Evolutionary conservation across 2,797 vertebrate species (phyloP).

Genomic region (Aphelocoma californica): DNA sequence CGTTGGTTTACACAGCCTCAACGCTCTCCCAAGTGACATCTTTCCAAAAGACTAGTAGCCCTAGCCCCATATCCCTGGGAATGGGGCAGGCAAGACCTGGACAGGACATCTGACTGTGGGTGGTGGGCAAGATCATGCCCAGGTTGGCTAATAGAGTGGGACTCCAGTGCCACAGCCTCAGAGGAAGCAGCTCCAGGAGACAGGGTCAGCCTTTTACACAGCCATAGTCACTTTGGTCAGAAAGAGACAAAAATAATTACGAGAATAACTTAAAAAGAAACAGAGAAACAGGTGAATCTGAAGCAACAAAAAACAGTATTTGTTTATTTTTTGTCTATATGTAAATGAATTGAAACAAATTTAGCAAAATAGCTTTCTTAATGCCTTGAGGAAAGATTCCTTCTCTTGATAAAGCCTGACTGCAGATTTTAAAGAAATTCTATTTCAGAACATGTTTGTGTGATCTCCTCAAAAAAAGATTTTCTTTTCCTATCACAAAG

Average conservation of each 20-base stretch:
- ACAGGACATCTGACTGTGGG: neutral
- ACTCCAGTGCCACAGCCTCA: neutral
- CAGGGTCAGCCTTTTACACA: neutral
- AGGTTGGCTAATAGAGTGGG: rapidly evolving
- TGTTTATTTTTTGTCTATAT: neutral
- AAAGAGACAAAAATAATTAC: neutral
- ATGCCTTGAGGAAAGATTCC: neutral
- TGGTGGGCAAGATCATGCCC: neutral
- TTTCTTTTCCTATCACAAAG: conserved; percentile 31
- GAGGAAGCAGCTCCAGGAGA: neutral
- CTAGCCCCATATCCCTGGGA: no score
- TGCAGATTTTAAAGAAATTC: neutral
- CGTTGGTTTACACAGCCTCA: neutral
- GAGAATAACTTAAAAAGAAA: neutral
- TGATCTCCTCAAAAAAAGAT: neutral
- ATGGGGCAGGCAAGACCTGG: rapidly evolving
- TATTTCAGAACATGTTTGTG: neutral
- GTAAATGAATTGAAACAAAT: neutral
- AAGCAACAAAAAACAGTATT: neutral
- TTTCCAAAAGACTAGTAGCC: neutral
- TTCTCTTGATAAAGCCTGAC: neutral
- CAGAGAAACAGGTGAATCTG: neutral
- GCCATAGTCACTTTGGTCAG: neutral
- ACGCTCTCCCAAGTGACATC: neutral
- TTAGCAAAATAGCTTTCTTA: conserved; percentile 23